Percentiles rank a stretch among this genome's conserved stretches.
These are phyloP conservation scores for Schizaphis graminum DNA, from an alignment of 2,888 invertebrate species.

Conservation along the genomic window DNA sequence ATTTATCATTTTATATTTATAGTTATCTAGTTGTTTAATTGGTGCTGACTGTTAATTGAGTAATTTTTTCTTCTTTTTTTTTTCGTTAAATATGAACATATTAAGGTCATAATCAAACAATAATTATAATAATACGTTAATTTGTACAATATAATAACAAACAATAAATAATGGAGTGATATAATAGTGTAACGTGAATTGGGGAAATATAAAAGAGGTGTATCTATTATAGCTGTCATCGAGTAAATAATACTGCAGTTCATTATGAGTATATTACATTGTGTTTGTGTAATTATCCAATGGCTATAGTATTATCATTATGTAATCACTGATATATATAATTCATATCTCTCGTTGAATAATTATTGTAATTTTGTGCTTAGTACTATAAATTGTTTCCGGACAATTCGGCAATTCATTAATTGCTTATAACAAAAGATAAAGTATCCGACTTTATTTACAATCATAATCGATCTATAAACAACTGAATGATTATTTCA, in stretches of 20 bases:
- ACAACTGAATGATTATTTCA: background rate
- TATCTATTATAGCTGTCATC: background rate
- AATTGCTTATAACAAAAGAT: background rate
- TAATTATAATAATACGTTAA: background rate
- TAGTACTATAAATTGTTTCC: background rate
- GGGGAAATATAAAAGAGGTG: background rate
- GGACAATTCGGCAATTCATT: background rate
- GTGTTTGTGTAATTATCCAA: conserved; percentile 8
- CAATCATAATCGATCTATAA: background rate
- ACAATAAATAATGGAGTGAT: background rate
- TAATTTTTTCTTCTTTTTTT: background rate
- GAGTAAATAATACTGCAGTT: background rate
- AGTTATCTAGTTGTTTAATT: background rate
- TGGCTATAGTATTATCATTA: background rate
- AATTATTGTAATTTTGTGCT: background rate
- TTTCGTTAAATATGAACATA: background rate
- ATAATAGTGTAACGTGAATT: background rate
- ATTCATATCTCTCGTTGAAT: conserved; percentile 11
- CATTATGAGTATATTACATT: background rate
- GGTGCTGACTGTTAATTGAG: background rate
- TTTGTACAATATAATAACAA: background rate
- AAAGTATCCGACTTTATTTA: background rate
- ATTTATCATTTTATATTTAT: background rate
- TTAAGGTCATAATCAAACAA: background rate
- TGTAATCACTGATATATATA: background rate